Evolutionary conservation across 2,888 invertebrate species (phyloP).

Genomic region (Coelopa pilipes): DNA sequence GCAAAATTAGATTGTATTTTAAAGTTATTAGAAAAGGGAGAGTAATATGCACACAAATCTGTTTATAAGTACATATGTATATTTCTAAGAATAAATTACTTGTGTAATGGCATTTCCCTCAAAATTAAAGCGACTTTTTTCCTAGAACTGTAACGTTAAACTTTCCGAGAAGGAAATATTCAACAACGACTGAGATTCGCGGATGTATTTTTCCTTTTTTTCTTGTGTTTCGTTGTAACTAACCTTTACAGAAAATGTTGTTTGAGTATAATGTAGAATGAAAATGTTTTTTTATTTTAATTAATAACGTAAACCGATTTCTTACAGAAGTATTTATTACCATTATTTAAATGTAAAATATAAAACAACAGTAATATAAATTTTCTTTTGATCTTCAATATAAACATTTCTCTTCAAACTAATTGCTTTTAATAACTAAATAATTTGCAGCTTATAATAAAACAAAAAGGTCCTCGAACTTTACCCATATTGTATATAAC

Average conservation of each 20-base stretch:
- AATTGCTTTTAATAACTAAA: neutral
- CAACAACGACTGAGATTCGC: neutral
- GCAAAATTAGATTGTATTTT: constrained; percentile 59
- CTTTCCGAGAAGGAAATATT: neutral
- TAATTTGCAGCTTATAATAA: neutral
- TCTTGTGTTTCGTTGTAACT: no score
- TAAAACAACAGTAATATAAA: neutral
- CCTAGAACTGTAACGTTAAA: neutral
- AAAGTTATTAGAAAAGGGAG: constrained; percentile 49
- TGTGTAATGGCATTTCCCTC: no score
- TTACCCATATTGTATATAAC: neutral
- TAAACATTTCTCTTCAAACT: neutral
- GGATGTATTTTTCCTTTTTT: neutral
- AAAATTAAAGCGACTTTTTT: no score
- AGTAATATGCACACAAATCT: neutral
- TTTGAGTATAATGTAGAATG: constrained; percentile 5
- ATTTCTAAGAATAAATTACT: no score
- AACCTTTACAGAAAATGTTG: no score
- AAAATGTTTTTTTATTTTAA: constrained; percentile 3
- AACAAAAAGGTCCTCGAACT: neutral
- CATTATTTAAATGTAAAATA: neutral
- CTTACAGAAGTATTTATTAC: neutral
- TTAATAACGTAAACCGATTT: neutral
- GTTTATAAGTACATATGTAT: no score
- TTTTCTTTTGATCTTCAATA: no score